These are phyloP conservation scores for Drosophila suboccidentalis DNA, from an alignment of 2,888 invertebrate species.

Conservation along the genomic window DNA sequence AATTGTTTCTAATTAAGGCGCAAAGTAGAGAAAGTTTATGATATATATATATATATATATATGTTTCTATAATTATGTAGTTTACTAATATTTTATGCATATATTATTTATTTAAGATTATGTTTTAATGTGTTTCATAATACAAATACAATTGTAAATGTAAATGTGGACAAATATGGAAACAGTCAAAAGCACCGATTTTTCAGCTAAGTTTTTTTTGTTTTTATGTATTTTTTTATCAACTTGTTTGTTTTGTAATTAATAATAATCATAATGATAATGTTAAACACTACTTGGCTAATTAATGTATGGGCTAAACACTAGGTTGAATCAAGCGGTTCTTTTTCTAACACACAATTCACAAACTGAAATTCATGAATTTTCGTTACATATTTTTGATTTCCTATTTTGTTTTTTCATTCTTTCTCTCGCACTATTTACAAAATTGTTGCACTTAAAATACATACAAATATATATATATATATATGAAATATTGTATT, in stretches of 20 bases:
- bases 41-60: conserved; percentile 19
- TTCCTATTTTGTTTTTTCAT: not conserved
- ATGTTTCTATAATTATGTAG: conserved; percentile 8
- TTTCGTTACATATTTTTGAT: not conserved
- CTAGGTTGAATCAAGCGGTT: conserved; percentile 45
- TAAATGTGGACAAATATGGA: conserved; percentile 85
- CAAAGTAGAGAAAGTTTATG: conserved; percentile 55
- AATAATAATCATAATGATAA: conserved; percentile 66
- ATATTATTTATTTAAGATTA: conserved; percentile 24
- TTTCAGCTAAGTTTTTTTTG: conserved; percentile 85
- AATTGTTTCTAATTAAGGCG: conserved; percentile 58
- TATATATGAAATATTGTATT: conserved; percentile 46
- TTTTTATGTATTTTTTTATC: conserved; percentile 22
- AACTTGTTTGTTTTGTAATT: conserved; percentile 32
- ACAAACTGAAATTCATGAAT: conserved; percentile 5
- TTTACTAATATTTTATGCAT: conserved; percentile 40
- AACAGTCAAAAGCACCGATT: conserved; percentile 86
- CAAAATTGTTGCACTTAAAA: conserved; percentile 54
- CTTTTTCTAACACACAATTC: not conserved
- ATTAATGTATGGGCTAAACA: conserved; percentile 34
- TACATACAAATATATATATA: conserved; percentile 66
- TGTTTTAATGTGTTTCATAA: conserved; percentile 77
- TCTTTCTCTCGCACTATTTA: conserved; percentile 7
- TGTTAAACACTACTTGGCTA: conserved; percentile 62
- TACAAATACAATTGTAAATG: conserved; percentile 82